Evolutionary conservation across 2,888 invertebrate genomes (phyloP).

Genomic region (Tenthredo mesomela): DNA sequence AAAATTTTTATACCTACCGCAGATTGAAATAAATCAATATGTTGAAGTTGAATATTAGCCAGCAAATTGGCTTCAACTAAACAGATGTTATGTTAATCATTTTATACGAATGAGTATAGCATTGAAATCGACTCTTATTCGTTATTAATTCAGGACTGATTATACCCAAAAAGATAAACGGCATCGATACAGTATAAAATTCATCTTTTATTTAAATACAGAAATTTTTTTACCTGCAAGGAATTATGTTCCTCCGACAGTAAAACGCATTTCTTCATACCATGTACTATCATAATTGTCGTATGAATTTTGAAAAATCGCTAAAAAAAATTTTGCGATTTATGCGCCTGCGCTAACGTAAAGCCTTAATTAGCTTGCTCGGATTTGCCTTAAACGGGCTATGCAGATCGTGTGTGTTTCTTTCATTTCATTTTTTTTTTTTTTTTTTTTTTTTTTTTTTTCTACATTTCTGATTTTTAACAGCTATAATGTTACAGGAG

Average conservation of each 20-base stretch:
- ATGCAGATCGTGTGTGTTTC: no score
- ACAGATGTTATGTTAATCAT: background rate
- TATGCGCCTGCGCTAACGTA: no score
- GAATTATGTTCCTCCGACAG: no score
- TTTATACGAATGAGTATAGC: background rate
- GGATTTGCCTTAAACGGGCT: background rate
- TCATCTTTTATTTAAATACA: background rate
- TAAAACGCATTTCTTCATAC: no score
- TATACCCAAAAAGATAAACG: background rate
- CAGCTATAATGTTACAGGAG: constrained; percentile 62
- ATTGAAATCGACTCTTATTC: background rate
- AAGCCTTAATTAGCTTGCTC: background rate
- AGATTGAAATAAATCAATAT: background rate
- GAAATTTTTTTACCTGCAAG: no score
- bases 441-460: background rate
- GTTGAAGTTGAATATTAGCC: background rate
- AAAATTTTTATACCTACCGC: no score
- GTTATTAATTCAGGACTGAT: background rate
- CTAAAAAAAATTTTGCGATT: background rate
- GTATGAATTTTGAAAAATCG: background rate
- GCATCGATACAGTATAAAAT: background rate
- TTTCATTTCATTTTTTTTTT: no score
- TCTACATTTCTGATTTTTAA: constrained; percentile 10
- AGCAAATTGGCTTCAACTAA: background rate
- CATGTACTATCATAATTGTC: background rate